These are phyloP conservation scores for Cossypha niveicapilla DNA, from an alignment of 2,797 vertebrate species.

Conservation along the genomic window DNA sequence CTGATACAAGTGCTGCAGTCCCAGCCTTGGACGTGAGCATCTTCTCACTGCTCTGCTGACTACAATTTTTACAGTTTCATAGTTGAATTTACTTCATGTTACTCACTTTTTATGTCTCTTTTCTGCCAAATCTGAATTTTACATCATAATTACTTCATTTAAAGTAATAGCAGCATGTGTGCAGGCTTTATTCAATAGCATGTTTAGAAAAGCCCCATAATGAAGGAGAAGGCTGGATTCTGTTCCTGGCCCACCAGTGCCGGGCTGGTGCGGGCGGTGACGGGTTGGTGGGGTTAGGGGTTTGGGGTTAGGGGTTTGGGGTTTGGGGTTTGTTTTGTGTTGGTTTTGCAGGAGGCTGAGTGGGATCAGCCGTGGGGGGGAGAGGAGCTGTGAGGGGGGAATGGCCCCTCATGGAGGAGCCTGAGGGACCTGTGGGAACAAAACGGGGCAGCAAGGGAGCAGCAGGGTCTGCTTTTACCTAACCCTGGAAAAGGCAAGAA, in stretches of 20 bases:
- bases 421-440: neutral
- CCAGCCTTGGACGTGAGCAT: too few relatives aligned
- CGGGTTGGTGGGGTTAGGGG: neutral
- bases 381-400: neutral
- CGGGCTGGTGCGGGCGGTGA: neutral
- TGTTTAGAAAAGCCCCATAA: neutral
- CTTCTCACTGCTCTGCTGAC: rapidly evolving
- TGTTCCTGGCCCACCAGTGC: neutral
- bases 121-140: neutral
- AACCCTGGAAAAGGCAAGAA: neutral
- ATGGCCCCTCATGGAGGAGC: neutral
- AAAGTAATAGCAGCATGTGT: neutral
- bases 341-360: neutral
- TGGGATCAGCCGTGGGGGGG: rapidly evolving
- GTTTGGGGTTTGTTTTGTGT: neutral
- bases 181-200: neutral
- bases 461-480: rapidly evolving
- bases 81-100: neutral
- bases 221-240: neutral
- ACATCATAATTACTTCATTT: neutral
- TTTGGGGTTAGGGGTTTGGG: rapidly evolving
- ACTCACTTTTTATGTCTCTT: rapidly evolving
- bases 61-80: neutral
- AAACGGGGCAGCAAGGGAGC: rapidly evolving
- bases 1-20: neutral